Percentiles rank a stretch among this genome's conserved stretches.
Evolutionary conservation across 2,888 invertebrate genomes (phyloP).

Genomic region (Clivina fossor): DNA sequence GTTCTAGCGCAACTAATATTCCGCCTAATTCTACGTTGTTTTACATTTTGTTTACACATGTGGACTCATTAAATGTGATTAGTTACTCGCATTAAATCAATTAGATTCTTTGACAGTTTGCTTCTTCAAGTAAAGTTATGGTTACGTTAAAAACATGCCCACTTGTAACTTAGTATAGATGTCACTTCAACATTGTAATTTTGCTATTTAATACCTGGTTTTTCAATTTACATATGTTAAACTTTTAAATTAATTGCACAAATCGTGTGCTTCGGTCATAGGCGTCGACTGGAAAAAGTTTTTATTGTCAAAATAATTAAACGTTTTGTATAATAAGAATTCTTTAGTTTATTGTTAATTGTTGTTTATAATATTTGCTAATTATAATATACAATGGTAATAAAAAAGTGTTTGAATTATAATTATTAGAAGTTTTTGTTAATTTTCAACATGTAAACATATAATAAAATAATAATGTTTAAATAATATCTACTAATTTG

Average conservation of each 20-base stretch:
- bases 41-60: conserved; percentile 27
- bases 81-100: conserved; percentile 33
- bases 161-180: background rate
- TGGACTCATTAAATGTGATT: conserved; percentile 30
- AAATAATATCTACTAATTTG: too few species aligned
- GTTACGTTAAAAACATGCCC: background rate
- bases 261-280: background rate
- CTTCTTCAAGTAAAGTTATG: background rate
- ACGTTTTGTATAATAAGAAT: too few species aligned
- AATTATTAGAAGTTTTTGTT: too few species aligned
- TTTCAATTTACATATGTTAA: conserved; percentile 24
- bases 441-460: too few species aligned
- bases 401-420: too few species aligned
- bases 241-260: background rate
- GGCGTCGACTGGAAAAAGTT: background rate
- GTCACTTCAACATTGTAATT: conserved; percentile 22
- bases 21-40: conserved; percentile 18
- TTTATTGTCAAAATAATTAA: too few species aligned
- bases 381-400: too few species aligned
- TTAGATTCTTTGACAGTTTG: conserved; percentile 16
- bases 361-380: too few species aligned
- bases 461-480: too few species aligned
- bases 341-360: too few species aligned
- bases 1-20: conserved; percentile 18
- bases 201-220: conserved; percentile 14